These are phyloP conservation scores for Anabacerthia variegaticeps DNA, from an alignment of 2,797 vertebrate species.

Conservation along the genomic window DNA sequence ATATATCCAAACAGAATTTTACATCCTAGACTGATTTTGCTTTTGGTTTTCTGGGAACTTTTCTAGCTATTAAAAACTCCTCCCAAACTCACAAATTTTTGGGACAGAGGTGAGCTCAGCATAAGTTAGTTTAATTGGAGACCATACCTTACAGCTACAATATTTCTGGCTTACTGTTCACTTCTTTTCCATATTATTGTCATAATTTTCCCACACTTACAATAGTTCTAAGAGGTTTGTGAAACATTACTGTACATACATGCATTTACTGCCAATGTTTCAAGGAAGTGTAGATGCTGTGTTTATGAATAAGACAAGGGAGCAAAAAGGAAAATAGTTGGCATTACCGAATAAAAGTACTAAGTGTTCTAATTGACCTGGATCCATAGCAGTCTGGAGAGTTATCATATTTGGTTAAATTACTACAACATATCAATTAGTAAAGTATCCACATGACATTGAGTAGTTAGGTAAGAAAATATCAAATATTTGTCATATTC, in stretches of 20 bases:
- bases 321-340: background rate
- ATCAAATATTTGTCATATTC: background rate
- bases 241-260: background rate
- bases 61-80: background rate
- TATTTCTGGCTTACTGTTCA: background rate
- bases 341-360: background rate
- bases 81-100: background rate
- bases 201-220: background rate
- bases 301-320: background rate
- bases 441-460: background rate
- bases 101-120: background rate
- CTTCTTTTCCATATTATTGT: background rate
- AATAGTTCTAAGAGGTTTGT: background rate
- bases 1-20: background rate
- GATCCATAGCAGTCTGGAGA: background rate
- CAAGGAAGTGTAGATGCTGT: background rate
- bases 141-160: background rate
- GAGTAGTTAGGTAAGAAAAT: background rate
- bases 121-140: background rate
- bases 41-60: background rate
- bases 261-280: background rate
- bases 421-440: background rate
- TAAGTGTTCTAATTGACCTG: background rate
- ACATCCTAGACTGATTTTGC: background rate
- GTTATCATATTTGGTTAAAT: background rate